Evolutionary conservation across 1,140 invertebrate species (phyloP).

Genomic region (Aphidius ervi): DNA sequence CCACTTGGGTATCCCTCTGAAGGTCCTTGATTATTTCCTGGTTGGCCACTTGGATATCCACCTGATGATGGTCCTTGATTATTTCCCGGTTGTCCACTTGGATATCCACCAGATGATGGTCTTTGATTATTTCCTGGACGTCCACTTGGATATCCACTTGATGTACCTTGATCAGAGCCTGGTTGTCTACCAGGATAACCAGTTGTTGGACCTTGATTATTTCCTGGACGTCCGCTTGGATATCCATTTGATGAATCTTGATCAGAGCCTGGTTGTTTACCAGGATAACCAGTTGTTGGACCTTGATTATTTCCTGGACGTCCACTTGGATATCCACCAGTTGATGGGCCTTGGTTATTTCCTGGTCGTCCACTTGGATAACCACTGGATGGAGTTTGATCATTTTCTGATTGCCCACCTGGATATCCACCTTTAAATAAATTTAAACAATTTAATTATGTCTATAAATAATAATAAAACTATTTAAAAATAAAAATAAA

Average conservation of each 20-base stretch:
- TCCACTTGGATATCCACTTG: slow-evolving; percentile 13
- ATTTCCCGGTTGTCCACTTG: slow-evolving; percentile 9
- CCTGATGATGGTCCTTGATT: slow-evolving; percentile 4
- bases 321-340: neutral
- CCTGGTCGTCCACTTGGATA: slow-evolving; percentile 24
- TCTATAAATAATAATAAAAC: no score
- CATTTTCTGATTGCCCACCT: slow-evolving; percentile 18
- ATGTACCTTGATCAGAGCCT: slow-evolving; percentile 20
- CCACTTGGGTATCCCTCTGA: slow-evolving; percentile 37
- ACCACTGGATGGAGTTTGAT: slow-evolving; percentile 18
- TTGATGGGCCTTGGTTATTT: slow-evolving; percentile 16
- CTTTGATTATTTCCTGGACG: slow-evolving; percentile 22
- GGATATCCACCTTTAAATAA: slow-evolving; percentile 7
- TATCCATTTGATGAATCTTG: slow-evolving; percentile 5
- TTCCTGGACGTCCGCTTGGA: slow-evolving; percentile 12
- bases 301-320: slow-evolving; percentile 22
- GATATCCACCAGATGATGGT: slow-evolving; percentile 22
- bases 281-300: slow-evolving; percentile 21
- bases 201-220: slow-evolving; percentile 11
- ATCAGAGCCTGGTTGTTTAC: slow-evolving; percentile 23
- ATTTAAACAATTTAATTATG: no score
- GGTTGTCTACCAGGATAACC: slow-evolving; percentile 20
- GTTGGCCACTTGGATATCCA: slow-evolving; percentile 9
- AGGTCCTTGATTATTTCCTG: slow-evolving; percentile 21
- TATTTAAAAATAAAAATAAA: no score